Base-by-base conservation (phyloP, 2,113 vertebrate genomes). In the Pantherophis guttatus region DNA sequence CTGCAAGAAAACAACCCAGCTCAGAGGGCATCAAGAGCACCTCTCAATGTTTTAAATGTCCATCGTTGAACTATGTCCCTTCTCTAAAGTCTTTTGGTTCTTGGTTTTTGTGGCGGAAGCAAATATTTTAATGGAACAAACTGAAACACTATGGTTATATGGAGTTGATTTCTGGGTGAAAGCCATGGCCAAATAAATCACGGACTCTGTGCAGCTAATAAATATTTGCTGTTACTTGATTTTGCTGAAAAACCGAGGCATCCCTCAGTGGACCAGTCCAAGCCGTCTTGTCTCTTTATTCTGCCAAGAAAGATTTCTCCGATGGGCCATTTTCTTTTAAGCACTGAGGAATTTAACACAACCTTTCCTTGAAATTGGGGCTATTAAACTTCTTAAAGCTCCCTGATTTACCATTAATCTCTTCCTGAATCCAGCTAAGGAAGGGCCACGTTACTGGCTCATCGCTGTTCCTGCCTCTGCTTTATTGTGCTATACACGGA, bases 371-470 rank as follows among this genome's bases (percentile, higher is more conserved):
- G 85, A 75, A 96, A 92, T 96, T 91, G 95, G 94, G 88, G 65
- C 94, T 96, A 95, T 94, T 94, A 94, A 94, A 54, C 91, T 94
- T 96, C 95, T 94, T 95, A 90, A 96, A 97, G 95, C 94, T 94
- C 55, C 93, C 86, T 95, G 93, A 95, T 96, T 95, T 91, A 95
- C 94, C 48, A 93, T 95, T 97, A 97, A 96, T 97, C 94, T 94
- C 93, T 87, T 86, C 87, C 93, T 92, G 89, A 92, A 94, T 92
- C 94, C 95, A 91, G 94, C 95, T 95, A 96, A 97, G 95, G 94
- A 96, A 96, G 95, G 97, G 85, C 89, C 93, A 95, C 96, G 90
- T 55, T 96, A 94, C 93, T 96, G 96, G 95, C 94, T 96, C 97
- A 91, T 29, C 90, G 93, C 95, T 96, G 93, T 92, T 93, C 92